Conservation (phyloP, 2,888 invertebrate genomes). For the Itoplectis maculator region DNA sequence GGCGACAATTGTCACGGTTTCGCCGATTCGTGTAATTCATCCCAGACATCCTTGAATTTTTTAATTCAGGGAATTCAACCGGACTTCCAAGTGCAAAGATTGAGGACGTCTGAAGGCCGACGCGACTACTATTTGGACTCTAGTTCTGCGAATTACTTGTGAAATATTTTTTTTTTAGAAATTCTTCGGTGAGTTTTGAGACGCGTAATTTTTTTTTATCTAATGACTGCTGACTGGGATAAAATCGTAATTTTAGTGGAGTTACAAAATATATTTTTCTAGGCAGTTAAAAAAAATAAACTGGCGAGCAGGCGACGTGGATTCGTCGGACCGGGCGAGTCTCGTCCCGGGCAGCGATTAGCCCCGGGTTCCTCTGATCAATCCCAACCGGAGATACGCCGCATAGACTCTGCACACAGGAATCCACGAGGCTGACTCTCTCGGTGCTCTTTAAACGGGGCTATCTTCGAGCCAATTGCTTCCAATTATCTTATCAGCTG, state of each 20-base stretch:
- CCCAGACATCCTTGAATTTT: conserved; percentile 1
- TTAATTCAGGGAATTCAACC: background rate
- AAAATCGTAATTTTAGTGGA: too few species aligned
- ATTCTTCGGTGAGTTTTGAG: too few species aligned
- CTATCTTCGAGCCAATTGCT: conserved; percentile 74
- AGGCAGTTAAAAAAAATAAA: background rate
- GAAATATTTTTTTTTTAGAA: too few species aligned
- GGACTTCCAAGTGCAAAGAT: background rate
- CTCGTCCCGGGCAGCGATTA: conserved; percentile 43
- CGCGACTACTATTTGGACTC: background rate
- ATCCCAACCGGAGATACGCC: conserved; percentile 46
- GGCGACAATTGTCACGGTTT: background rate
- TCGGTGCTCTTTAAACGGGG: conserved; percentile 65
- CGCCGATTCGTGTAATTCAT: background rate
- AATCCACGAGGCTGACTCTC: conserved; percentile 37
- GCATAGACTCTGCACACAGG: conserved; percentile 56
- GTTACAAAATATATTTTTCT: background rate
- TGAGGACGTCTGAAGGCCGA: background rate
- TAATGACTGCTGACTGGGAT: too few species aligned
- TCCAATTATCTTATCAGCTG: conserved; percentile 81
- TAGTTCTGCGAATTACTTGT: background rate
- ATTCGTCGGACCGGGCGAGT: conserved; percentile 32
- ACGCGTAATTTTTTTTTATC: too few species aligned
- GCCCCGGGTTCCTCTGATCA: conserved; percentile 61
- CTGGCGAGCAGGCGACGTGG: too few species aligned